Percentiles rank a stretch among this genome's conserved stretches.
These are phyloP conservation scores for Campodea augens DNA, from an alignment of 1,140 invertebrate genomes.

Conservation along the genomic window DNA sequence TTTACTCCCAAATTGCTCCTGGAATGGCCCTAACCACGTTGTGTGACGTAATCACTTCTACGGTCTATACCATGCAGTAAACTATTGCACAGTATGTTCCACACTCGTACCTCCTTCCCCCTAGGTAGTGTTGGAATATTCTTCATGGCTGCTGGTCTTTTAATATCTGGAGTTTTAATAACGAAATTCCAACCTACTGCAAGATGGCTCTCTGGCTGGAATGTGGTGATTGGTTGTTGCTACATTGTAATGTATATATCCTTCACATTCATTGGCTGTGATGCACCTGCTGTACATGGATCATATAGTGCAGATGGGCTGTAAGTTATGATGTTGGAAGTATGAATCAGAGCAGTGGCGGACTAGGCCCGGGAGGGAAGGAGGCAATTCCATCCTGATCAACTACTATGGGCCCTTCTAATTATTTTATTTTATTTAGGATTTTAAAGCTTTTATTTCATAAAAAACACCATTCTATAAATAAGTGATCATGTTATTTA, in stretches of 20 bases:
- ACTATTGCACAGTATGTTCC: too few relatives aligned
- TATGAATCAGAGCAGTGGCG: slow-evolving; percentile 14
- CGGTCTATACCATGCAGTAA: too few relatives aligned
- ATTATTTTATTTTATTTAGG: neutral
- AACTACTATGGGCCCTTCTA: neutral
- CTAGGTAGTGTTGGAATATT: slow-evolving; percentile 48
- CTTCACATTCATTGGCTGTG: slow-evolving; percentile 48
- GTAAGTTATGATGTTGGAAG: slow-evolving; percentile 22
- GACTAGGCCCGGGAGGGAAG: slow-evolving; percentile 8
- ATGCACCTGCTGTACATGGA: slow-evolving; percentile 32
- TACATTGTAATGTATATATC: slow-evolving; percentile 39
- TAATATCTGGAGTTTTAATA: slow-evolving; percentile 44
- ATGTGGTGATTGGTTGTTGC: slow-evolving; percentile 42
- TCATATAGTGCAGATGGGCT: slow-evolving; percentile 25
- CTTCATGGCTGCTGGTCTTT: slow-evolving; percentile 47
- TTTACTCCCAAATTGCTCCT: too few relatives aligned
- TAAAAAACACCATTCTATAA: neutral
- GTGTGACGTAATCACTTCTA: too few relatives aligned
- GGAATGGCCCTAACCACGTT: too few relatives aligned
- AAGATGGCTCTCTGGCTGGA: slow-evolving; percentile 46
- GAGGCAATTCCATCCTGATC: slow-evolving; percentile 4
- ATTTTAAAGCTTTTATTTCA: neutral
- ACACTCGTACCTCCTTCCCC: too few relatives aligned
- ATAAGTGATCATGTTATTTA: neutral
- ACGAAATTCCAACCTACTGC: slow-evolving; percentile 46